Conservation (phyloP, 2,888 invertebrate genomes). For the Harpalus rufipes region DNA sequence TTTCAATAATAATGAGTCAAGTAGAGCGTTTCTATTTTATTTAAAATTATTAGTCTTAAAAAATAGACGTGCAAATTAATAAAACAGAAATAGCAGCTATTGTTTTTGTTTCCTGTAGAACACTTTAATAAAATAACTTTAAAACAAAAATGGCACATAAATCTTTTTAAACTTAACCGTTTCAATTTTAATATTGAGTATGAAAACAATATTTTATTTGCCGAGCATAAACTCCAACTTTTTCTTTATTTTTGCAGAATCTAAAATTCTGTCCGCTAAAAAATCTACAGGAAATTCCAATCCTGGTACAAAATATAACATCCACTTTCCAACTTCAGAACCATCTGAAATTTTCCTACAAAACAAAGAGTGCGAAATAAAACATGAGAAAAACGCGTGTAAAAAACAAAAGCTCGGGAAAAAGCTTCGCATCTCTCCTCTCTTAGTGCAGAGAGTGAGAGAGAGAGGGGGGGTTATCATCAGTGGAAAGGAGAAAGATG, state of each 20-base stretch:
- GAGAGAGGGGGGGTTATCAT: neutral
- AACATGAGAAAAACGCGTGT: conserved; percentile 17
- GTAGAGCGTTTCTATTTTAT: no score
- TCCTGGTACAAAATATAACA: conserved; percentile 2
- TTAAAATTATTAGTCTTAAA: no score
- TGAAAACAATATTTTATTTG: neutral
- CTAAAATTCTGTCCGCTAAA: conserved; percentile 2
- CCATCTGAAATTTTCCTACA: neutral
- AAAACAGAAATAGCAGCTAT: no score
- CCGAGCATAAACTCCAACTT: neutral
- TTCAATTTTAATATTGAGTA: neutral
- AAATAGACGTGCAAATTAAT: no score
- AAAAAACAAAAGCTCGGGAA: conserved; percentile 15
- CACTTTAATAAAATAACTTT: no score
- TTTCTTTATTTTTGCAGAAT: neutral
- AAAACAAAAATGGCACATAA: no score
- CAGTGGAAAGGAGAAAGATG: neutral
- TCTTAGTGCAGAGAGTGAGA: neutral
- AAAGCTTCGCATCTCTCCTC: conserved; percentile 7
- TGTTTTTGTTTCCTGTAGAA: no score
- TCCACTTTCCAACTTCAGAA: conserved; percentile 5
- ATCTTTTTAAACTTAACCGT: neutral
- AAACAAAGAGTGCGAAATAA: conserved; percentile 8
- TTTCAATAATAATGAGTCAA: no score
- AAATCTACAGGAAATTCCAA: conserved; percentile 6